Evolutionary conservation across 2,797 vertebrate genomes (phyloP).

Genomic region (Cheirogaleus major): DNA sequence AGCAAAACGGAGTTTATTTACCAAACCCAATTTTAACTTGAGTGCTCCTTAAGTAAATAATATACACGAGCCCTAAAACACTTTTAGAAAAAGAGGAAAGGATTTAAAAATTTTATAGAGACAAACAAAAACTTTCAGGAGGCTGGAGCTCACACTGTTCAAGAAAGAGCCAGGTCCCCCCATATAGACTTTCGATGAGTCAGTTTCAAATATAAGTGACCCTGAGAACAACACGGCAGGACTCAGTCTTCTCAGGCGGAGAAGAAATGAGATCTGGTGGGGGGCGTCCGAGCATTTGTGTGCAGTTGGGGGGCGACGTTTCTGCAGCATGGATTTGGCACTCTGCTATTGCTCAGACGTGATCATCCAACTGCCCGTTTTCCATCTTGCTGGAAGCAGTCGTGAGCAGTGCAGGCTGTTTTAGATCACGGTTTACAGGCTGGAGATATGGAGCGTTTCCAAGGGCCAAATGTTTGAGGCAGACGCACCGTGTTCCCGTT

Average conservation of each 20-base stretch:
- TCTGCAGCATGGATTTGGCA: not conserved
- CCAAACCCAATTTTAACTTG: not conserved
- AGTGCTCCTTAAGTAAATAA: not conserved
- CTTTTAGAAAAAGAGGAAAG: conserved; percentile 1
- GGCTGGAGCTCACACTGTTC: not conserved
- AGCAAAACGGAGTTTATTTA: not conserved
- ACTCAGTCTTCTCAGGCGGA: not conserved
- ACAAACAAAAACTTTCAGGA: not conserved
- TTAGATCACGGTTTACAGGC: conserved; percentile 7
- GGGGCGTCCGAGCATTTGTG: fast-evolving
- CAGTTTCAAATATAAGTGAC: not conserved
- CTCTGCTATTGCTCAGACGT: not conserved
- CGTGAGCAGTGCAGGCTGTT: conserved; percentile 6
- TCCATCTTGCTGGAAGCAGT: not conserved
- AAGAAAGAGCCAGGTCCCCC: not conserved
- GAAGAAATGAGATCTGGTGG: not conserved
- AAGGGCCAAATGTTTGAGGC: conserved; percentile 34
- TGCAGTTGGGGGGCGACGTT: not conserved
- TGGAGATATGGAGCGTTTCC: not conserved
- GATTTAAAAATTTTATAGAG: not conserved
- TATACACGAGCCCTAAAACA: not conserved
- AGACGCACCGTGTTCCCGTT: conserved; percentile 8
- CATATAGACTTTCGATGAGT: not conserved
- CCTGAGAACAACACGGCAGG: not conserved
- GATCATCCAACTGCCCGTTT: not conserved